Conservation (phyloP, 2,888 invertebrate genomes). For the Cantharis nigra region DNA sequence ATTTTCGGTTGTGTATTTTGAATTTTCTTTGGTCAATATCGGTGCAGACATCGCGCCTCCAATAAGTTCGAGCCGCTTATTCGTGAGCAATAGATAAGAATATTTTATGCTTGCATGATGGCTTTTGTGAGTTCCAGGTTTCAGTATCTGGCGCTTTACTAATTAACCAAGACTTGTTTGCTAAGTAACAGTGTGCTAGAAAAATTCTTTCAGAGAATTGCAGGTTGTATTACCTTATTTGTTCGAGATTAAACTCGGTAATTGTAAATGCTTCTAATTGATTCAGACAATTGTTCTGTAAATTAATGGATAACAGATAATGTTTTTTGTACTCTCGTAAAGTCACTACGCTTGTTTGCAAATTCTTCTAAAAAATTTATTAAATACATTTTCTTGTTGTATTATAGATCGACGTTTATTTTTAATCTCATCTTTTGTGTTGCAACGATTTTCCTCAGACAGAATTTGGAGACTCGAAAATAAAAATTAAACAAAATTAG, state of each 20-base stretch:
- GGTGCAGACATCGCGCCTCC: constrained; percentile 30
- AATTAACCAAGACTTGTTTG: constrained; percentile 37
- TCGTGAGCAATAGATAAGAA: constrained; percentile 28
- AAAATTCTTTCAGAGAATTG: constrained; percentile 33
- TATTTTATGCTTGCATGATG: constrained; percentile 33
- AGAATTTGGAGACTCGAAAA: background rate
- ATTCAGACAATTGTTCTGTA: constrained; percentile 33
- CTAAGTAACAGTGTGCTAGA: constrained; percentile 31
- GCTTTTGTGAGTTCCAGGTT: constrained; percentile 29
- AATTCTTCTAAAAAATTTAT: background rate
- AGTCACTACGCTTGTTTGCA: background rate
- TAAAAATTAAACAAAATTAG: background rate
- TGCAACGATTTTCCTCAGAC: background rate
- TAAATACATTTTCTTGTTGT: background rate
- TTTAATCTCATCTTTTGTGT: background rate
- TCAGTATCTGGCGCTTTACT: constrained; percentile 34
- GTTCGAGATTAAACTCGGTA: constrained; percentile 39
- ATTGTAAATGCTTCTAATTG: constrained; percentile 38
- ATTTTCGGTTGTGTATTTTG: constrained; percentile 2
- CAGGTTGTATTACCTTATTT: constrained; percentile 37
- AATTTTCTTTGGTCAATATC: constrained; percentile 15
- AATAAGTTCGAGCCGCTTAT: constrained; percentile 28
- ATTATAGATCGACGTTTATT: background rate
- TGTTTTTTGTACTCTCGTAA: background rate
- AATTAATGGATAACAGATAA: constrained; percentile 29